Evolutionary conservation across 2,113 vertebrate species (phyloP), one percentile per base, ranked within the genome.

Genomic region (Leptosomus discolor): DNA sequence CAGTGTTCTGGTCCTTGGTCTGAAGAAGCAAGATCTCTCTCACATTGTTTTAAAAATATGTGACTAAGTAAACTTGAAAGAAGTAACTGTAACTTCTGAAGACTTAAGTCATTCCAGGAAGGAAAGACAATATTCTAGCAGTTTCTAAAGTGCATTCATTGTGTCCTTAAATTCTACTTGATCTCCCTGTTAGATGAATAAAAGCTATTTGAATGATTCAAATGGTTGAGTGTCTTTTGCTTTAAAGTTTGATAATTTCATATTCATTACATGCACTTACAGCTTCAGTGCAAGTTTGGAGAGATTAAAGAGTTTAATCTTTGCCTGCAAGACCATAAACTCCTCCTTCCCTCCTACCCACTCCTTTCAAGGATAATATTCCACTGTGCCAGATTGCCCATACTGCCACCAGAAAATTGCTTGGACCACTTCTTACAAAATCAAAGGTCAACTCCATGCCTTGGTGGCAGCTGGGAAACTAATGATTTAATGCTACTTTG

Each of bases 401-500:
- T 93, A 95, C 94, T 98, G 98, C 94, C 79, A 95, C 97, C 89
- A 96, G 98, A 97, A 97, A 97, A 97, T 95, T 91, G 90, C 92
- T 50, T 80, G 92, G 97, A 90, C 97, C 86, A 75, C 97, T 97
- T 97, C 89, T 98, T 97, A 96, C 80, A 94, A 89, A 97, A 92
- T 90, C 92, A 97, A 97, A 98, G 97, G 97, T 98, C 97, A 96
- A 88, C 77, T 86, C 95, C 70, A 61, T 76, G 96, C 95, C 57
- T 90, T 94, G 89, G 92, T 78, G 51, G 97, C 98, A 97, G 98
- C 98, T 97, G 98, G 97, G 97, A 96, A 97, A 96, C 97, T 97
- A 97, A 98, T 97, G 97, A 98, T 98, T 98, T 98, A 97, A 88
- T 96, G 93, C 76, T 81, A 92, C 96, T 98, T 95, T 97, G 96